Conservation (phyloP, 2,797 vertebrate genomes). For the Echeneis naucrates region DNA sequence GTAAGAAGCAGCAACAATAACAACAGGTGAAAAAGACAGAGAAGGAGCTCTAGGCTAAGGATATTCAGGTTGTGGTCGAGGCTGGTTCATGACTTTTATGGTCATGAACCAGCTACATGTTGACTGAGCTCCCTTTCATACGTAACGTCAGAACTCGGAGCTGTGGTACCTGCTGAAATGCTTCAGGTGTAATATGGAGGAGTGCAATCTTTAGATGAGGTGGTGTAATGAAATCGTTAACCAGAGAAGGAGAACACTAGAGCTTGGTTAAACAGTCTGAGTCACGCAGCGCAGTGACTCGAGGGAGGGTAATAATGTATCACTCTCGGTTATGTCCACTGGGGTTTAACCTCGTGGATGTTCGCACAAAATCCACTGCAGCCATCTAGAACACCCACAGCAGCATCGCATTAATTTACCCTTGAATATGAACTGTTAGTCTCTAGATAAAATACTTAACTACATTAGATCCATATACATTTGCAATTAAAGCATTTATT, state of each 20-base stretch:
- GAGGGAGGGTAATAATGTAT: slow-evolving; percentile 57
- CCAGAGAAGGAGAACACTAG: slow-evolving; percentile 17
- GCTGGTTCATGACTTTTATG: neutral
- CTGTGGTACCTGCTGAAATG: neutral
- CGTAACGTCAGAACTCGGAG: neutral
- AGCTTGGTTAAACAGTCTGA: slow-evolving; percentile 61
- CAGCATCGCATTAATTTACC: slow-evolving; percentile 14
- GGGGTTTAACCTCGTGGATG: slow-evolving; percentile 58
- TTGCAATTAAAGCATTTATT: neutral
- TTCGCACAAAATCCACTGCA: slow-evolving; percentile 44
- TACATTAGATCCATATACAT: neutral
- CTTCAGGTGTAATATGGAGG: slow-evolving; percentile 12
- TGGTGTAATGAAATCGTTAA: slow-evolving; percentile 44
- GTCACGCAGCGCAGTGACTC: slow-evolving; percentile 59
- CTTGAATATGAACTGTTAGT: slow-evolving; percentile 10
- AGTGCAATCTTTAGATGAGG: slow-evolving; percentile 29
- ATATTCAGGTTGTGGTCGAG: slow-evolving; percentile 19
- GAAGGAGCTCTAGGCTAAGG: slow-evolving; percentile 35
- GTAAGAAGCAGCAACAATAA: slow-evolving; percentile 22
- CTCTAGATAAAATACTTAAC: neutral
- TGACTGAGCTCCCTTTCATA: slow-evolving; percentile 3
- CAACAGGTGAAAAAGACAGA: slow-evolving; percentile 32
- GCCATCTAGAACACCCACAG: slow-evolving; percentile 6
- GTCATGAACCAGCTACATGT: slow-evolving; percentile 36
- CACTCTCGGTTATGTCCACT: slow-evolving; percentile 40